Base-by-base conservation (phyloP, 2,113 vertebrate species). In the Laticauda colubrina region DNA sequence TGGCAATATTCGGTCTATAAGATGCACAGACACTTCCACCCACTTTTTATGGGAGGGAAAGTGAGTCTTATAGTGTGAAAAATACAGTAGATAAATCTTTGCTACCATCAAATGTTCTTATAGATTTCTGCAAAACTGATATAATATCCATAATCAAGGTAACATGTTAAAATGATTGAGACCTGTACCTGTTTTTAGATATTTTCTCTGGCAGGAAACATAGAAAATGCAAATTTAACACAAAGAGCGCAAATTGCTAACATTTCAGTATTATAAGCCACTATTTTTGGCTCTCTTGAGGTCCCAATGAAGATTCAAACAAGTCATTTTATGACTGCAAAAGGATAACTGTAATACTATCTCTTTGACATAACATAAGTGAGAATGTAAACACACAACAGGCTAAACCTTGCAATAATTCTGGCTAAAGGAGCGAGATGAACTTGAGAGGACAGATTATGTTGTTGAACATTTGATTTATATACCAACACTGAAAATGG, bases 391-490 rank as follows among this genome's bases (percentile, higher is more conserved):
- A 5, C 1, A 56, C 89, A 91, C 93, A 91, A 43, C 85, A 88
- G 34, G n/a, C 14, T 34, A 15, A 61, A 55, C 57, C 21, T 56
- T 89, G 11, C 45, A 43, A 56, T 92, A 75, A 34, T 92, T n/a
- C 53, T 89, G 64, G 45, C 64, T 93, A 91, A 91, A 93, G 55
- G 94, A 92, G 48, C 91, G 54, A 95, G 87, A 93, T 29, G 55
- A 57, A 81, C 18, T 81, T 43, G 34, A 34, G 75, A 91, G 90
- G 90, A 91, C 24, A 88, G 15, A 45, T 6, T 18, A 2, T 59
- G 2, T 59, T 61, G n/a, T 45, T 48, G 4, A 90, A 45, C 2
- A 64, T 24, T 45, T 20, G 29, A 75, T 91, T 24, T 43, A 56
- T 29, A 15, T 57, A 91, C 43, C 23, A 69, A 55, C 34, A 75